Evolutionary conservation across 2,888 invertebrate species (phyloP), one percentile per base, ranked within the genome.

Genomic region (Agrypnus murinus): DNA sequence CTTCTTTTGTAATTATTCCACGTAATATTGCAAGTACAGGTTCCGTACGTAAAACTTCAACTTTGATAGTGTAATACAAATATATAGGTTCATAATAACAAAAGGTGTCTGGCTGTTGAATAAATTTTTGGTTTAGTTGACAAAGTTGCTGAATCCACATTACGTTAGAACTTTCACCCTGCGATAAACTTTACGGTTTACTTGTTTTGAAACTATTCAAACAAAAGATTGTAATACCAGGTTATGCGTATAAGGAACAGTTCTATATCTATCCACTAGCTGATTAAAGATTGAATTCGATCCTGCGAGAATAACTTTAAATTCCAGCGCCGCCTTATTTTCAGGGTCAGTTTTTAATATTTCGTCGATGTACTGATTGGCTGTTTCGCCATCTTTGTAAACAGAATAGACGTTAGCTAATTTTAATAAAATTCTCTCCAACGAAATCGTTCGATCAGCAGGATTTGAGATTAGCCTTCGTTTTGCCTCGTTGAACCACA

Each of bases 401-500:
- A 46, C 10, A 1, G 62, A 19, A 50, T 64, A 64, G 4, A 36
- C 64, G 8, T 64, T 25, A 38, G 64, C 50, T 53, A 64, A 34
- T 40, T 25, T 46, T 14, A 50, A 38, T 40, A 50, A 53, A 53
- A 64, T 40, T 7, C n/a, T 14, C 6, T 64, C 12, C 15, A 50
- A 12, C 10, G 2, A 17, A 17, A 50, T 15, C 8, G 25, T 45
- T 15, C 9, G 34, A 6, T 45, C 48, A 46, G 17, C 17, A 32
- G 32, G n/a, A 12, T 50, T 53, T 12, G n/a, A n/a, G 31, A 40
- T 31, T 12, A 38, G 19, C 38, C 65, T 36, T 10, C 57, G 31
- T 32, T 46, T 31, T 57, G 65, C 65, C 25, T 57, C 65, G 19
- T 15, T 57, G 45, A 65, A 10, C 65, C 57, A 65, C 14, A 65